Evolutionary conservation across 2,888 invertebrate genomes (phyloP), one percentile per base, ranked within the genome.

Genomic region (Dascillus cervinus): DNA sequence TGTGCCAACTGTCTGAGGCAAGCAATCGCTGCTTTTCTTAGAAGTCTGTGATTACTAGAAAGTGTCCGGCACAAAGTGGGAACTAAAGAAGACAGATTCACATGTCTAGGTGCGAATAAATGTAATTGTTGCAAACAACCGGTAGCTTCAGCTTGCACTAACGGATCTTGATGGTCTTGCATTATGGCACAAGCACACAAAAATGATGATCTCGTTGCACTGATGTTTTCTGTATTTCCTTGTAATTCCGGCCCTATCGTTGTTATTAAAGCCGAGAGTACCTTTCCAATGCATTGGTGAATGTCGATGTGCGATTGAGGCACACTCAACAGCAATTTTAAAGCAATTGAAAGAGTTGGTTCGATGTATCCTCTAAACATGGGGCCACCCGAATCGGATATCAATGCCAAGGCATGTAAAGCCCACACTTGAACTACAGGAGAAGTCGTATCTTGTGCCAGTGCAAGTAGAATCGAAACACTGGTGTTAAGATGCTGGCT

Each of bases 351-450:
- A 31, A 98, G 70, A 0, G 92, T 86, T 1, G 94, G 90, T 58
- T 98, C 97, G 10, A 97, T 95, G 65, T 94, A 98, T 13, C 90
- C 82, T 11, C 96, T 77, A 70, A 98, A 98, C 94, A 98, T 96
- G 1, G 98, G 97, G 0, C 98, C 98, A 1, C 97, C 95, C 0
- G 96, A 95, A 65, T 97, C 96, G 2, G 94, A 95, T 37, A 98
- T 87, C 41, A 97, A 73, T 0, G 94, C 88, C 12, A 98, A 67
- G 0, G 97, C 95, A 67, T 97, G 94, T 8, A 98, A 69, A 0
- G 97, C 86, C 97, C 97, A 98, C 15, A 94, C 88, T 75, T 97
- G 97, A n/a, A 96, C 88, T 40, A 92, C 85, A 0, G 92, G 88
- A 13, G 92, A 88, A 1, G 89, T 82, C 31, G 82, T 78, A 60